Evolutionary conservation across 2,113 vertebrate genomes (phyloP).

Genomic region (Globicephala melas): DNA sequence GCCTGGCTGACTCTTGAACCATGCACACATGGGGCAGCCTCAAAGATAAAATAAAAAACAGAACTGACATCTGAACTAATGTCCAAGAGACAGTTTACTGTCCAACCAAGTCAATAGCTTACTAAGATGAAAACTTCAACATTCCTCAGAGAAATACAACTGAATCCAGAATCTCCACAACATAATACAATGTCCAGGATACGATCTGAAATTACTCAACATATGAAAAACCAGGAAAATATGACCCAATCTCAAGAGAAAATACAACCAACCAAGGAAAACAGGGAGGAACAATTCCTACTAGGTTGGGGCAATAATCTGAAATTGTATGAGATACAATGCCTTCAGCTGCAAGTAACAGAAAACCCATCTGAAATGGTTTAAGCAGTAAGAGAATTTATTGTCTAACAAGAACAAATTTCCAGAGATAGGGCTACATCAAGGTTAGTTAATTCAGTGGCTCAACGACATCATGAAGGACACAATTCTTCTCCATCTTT

Average conservation of each 20-base stretch:
- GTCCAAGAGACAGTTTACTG: not conserved
- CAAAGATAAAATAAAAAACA: not conserved
- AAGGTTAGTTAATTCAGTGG: not conserved
- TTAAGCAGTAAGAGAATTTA: not conserved
- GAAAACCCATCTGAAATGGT: not conserved
- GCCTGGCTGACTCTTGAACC: not conserved
- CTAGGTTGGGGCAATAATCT: not conserved
- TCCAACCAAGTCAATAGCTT: not conserved
- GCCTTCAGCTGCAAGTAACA: not conserved
- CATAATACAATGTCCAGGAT: not conserved
- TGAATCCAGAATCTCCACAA: not conserved
- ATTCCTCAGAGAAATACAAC: not conserved
- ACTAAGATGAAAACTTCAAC: not conserved
- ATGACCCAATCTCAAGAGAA: not conserved
- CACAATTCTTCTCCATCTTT: not conserved
- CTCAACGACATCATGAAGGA: not conserved
- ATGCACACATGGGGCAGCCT: accelerated
- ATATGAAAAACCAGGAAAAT: not conserved
- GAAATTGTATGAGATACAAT: not conserved
- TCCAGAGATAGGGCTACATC: not conserved
- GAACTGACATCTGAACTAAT: not conserved
- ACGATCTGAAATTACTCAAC: not conserved
- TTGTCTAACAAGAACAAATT: not conserved
- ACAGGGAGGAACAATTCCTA: not conserved
- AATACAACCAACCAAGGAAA: not conserved